These are phyloP conservation scores for Pipistrellus nathusii DNA, from an alignment of 2,797 vertebrate species.

Conservation along the genomic window DNA sequence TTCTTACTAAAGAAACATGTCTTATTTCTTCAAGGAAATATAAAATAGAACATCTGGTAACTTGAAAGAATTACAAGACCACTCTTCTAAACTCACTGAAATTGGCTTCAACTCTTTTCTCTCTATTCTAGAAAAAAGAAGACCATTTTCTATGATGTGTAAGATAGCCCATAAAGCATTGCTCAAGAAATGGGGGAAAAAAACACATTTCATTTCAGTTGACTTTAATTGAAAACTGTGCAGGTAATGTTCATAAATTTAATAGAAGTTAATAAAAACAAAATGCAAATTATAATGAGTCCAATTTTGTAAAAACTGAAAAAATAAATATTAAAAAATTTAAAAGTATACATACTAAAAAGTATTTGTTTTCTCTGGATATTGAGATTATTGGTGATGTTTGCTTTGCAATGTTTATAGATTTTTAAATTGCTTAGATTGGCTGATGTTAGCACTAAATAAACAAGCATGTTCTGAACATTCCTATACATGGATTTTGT, in stretches of 20 bases:
- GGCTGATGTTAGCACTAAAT: background rate
- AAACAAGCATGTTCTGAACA: background rate
- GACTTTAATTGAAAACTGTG: slow-evolving; percentile 19
- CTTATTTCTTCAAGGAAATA: slow-evolving; percentile 47
- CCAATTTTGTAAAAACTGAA: slow-evolving; percentile 22
- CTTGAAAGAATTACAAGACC: background rate
- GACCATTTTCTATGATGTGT: background rate
- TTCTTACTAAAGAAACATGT: background rate
- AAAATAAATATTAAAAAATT: background rate
- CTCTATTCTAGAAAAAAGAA: slow-evolving; percentile 47
- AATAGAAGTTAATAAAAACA: background rate
- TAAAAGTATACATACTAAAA: background rate
- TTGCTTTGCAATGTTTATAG: background rate
- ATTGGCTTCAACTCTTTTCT: slow-evolving; percentile 13
- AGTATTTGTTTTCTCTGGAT: slow-evolving; percentile 10
- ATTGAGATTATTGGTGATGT: background rate
- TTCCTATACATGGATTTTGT: background rate
- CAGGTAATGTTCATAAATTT: slow-evolving; percentile 55
- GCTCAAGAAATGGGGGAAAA: background rate
- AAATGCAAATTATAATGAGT: background rate
- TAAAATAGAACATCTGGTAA: slow-evolving; percentile 7
- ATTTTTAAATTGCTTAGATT: background rate
- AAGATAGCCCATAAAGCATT: slow-evolving; percentile 6
- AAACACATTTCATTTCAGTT: slow-evolving; percentile 4
- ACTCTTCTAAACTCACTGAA: slow-evolving; percentile 27